Base-by-base conservation (phyloP, 2,888 invertebrate species). In the Lasioglossum pauxillum region DNA sequence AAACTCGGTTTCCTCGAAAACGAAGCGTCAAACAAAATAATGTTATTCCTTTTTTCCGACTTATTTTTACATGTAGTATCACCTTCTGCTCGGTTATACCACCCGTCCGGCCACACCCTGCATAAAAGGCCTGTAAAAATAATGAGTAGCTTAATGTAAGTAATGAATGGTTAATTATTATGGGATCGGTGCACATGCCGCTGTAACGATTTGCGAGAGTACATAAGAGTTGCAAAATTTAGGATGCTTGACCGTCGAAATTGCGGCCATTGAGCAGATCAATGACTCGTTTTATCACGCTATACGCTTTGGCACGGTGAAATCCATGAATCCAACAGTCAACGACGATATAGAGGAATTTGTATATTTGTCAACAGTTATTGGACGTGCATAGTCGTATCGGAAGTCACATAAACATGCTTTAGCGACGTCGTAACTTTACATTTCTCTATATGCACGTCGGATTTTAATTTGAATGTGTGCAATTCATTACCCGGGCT, bases 281-380 rank as follows among this genome's bases (percentile, higher is more conserved):
- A 64, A 64, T 64, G 60, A 14, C 60, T 31, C 60, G 27, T 64
- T 64, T 64, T 64, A 64, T 31, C 60, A 64, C 31, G 60, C 27
- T 31, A 2, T 16, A 64, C 31, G 31, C 31, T 64, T 64, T 64
- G 60, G 27, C 27, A 31, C 60, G 5, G 31, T 31, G 16, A 64
- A 31, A 64, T 64, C 60, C 16, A 64, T 64, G 60, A 64, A 16
- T 64, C 31, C 27, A 31, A 64, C 27, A 31, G 60, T 64, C 60
- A 64, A 14, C 60, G 60, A 31, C 16, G 60, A 27, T 64, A 31
- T 64, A 64, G 60, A 27, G 60, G 60, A 31, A 27, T 64, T 31
- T 64, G 38, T 10, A 38, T 69, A 67, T 67, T 69, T 69, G 38
- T 69, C 60, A 64, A 38, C 69, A 38, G 69, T 69, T 69, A 69